Evolutionary conservation across 2,797 vertebrate genomes (phyloP), one percentile per base, ranked within the genome.

Genomic region (Ficedula albicollis): DNA sequence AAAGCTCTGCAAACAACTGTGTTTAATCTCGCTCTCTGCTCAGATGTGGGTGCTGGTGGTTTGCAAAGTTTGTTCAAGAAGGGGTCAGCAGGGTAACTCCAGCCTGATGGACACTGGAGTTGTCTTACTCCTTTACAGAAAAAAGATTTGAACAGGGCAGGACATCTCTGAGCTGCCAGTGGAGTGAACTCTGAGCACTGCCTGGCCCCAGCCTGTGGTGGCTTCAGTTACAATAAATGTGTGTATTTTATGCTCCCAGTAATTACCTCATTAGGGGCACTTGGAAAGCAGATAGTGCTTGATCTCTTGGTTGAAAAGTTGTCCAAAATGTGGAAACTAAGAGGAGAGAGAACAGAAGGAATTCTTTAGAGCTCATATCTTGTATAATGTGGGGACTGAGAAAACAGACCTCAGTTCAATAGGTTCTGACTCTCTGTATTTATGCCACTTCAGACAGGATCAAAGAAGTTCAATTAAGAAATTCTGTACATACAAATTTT

Each of bases 241-340:
- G 92, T 87, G 72, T 93, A 34, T 91, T 95, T 93, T 88, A 29
- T 86, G 72, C 66, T 95, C 89, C 59, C 83, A 49, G 62, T 84
- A 95, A 84, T 91, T 92, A 93, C 36, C 82, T 76, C 82, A 69
- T 95, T 93, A 92, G 79, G 88, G 66, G 20, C 66, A 78, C 87
- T 97, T 94, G 93, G 95, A 95, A 96, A 96, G 70, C 55, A 95
- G 88, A 92, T 94, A 96, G 85, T 15, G 44, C 91, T 94, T 81
- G 59, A 89, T 95, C 79, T 91, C 81, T 87, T 44, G 64, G 78
- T 88, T 59, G 69, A 85, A 55, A 88, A 80, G 59, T 52, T 93
- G 55, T 87, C 84, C 95, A 89, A 92, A 93, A 86, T 73, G n/a
- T 59, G 88, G 70, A 43, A 94, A 88, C 26, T 46, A 34, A 62